Percentiles rank a stretch among this genome's conserved stretches.
Evolutionary conservation across 2,888 invertebrate species (phyloP).

Genomic region (Drosophila ustulata): DNA sequence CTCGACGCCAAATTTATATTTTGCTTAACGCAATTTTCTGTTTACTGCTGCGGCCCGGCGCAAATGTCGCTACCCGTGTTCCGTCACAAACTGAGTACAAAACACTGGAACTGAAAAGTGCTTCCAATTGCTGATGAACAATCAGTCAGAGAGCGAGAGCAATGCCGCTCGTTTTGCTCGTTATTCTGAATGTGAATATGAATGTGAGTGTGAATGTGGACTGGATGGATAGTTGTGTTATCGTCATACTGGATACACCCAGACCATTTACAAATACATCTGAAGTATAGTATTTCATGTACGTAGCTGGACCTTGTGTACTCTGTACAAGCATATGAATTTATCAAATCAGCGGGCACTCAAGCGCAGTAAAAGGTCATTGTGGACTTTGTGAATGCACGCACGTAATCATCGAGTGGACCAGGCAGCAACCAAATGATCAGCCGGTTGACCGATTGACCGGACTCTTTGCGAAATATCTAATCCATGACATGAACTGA

Average conservation of each 20-base stretch:
- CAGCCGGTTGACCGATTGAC: constrained; percentile 5
- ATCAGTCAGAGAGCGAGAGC: constrained; percentile 3
- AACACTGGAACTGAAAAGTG: constrained; percentile 33
- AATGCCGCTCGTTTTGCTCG: constrained; percentile 30
- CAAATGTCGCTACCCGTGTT: constrained; percentile 62
- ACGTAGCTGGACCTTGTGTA: neutral
- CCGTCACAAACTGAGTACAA: constrained; percentile 49
- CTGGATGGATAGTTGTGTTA: constrained; percentile 47
- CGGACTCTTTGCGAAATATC: constrained; percentile 20
- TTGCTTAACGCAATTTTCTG: constrained; percentile 17
- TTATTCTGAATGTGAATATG: constrained; percentile 26
- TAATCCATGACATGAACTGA: neutral
- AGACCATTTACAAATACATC: constrained; percentile 19
- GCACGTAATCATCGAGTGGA: constrained; percentile 55
- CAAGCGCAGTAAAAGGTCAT: constrained; percentile 40
- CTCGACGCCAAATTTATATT: constrained; percentile 7
- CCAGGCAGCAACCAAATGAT: constrained; percentile 6
- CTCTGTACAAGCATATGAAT: constrained; percentile 14
- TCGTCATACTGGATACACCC: constrained; percentile 41
- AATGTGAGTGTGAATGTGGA: constrained; percentile 23
- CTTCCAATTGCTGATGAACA: constrained; percentile 27
- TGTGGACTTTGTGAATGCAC: constrained; percentile 60
- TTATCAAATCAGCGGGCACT: constrained; percentile 54
- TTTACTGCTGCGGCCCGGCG: neutral
- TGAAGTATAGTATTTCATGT: neutral